These are phyloP conservation scores for Poeciliopsis retropinna DNA, from an alignment of 2,113 vertebrate species.

Conservation along the genomic window DNA sequence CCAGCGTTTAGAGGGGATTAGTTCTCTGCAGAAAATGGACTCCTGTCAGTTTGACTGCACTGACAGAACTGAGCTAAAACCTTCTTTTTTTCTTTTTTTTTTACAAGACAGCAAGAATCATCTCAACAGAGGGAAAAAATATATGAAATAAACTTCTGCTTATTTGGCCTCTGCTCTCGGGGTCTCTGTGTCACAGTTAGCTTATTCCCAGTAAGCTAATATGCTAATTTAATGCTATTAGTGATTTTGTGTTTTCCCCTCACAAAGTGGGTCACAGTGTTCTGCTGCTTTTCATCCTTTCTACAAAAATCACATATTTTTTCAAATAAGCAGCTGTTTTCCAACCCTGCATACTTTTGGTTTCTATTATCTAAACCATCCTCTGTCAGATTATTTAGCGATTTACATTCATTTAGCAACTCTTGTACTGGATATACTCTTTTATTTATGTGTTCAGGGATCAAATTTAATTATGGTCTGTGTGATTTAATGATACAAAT, in stretches of 20 bases:
- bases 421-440: neutral
- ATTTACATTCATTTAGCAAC: too few relatives aligned
- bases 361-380: too few relatives aligned
- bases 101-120: neutral
- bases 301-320: neutral
- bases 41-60: accelerated
- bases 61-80: neutral
- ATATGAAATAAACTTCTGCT: constrained; percentile 1
- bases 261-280: constrained; percentile 1
- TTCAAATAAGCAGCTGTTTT: neutral
- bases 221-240: constrained; percentile 26
- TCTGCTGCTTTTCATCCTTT: constrained; percentile 17
- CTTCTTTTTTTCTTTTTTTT: neutral
- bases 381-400: too few relatives aligned
- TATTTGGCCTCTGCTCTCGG: constrained; percentile 14
- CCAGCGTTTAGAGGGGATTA: neutral
- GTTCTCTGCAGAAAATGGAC: neutral
- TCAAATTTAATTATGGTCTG: too few relatives aligned
- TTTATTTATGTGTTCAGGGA: too few relatives aligned
- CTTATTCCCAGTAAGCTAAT: neutral
- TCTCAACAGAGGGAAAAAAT: neutral
- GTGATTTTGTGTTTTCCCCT: constrained; percentile 18
- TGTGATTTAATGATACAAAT: too few relatives aligned
- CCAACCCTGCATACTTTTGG: neutral
- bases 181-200: neutral